Evolutionary conservation across 2,888 invertebrate species (phyloP).

Genomic region (Argyra leucocephala): DNA sequence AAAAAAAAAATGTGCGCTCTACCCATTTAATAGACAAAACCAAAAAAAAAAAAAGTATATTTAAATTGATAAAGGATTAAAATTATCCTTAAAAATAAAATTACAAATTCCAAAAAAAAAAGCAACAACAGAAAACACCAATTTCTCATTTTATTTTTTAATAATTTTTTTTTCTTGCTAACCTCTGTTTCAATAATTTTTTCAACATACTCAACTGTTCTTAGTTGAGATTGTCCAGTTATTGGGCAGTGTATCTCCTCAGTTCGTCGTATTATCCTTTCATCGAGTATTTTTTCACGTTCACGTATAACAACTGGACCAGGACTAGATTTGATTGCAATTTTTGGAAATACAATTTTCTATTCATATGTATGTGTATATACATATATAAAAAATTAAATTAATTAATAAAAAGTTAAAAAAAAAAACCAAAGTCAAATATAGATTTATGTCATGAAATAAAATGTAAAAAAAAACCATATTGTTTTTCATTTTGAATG

Average conservation of each 20-base stretch:
- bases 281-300: slow-evolving; percentile 80
- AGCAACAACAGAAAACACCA: slow-evolving; percentile 13
- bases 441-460: no score
- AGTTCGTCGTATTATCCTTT: slow-evolving; percentile 74
- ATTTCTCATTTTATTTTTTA: not conserved
- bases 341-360: slow-evolving; percentile 62
- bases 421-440: not conserved
- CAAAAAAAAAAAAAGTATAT: not conserved
- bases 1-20: not conserved
- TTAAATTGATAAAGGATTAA: not conserved
- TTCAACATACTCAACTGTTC: slow-evolving; percentile 89
- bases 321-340: slow-evolving; percentile 77
- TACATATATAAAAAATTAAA: slow-evolving; percentile 19
- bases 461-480: no score
- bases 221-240: slow-evolving; percentile 75
- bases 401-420: slow-evolving; percentile 19
- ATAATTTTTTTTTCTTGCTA: slow-evolving; percentile 35
- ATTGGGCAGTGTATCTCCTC: slow-evolving; percentile 80
- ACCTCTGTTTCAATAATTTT: slow-evolving; percentile 94
- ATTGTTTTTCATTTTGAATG: no score
- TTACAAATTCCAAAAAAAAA: not conserved
- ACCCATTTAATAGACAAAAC: not conserved
- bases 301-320: slow-evolving; percentile 77
- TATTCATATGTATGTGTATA: no score
- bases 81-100: not conserved